Base-by-base conservation (phyloP, 2,113 vertebrate species). In the Peromyscus californicus region DNA sequence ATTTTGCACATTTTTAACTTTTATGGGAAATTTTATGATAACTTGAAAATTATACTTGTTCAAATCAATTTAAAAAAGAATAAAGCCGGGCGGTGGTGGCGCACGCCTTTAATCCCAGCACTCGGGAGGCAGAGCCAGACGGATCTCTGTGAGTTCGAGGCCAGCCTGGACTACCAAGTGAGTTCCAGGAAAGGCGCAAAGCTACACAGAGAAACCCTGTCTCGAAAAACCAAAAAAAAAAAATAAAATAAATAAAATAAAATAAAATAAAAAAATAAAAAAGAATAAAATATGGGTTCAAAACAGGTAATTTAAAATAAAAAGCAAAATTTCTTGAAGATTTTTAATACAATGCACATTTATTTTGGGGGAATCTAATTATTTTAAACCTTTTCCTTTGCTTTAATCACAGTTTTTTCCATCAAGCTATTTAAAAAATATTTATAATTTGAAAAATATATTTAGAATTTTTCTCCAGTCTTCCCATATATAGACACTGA, bases 1-100 rank as follows among this genome's bases (percentile, higher is more conserved):
- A 97, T 97, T 98, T 98, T 97, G 90, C 91, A 97, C 90, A 97
- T 82, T 97, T 83, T 97, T 97, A 90, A 95, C 59, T 97, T 98
- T 97, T 97, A 92, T 96, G 96, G 95, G 82, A 94, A 93, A 89
- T 97, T 97, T 97, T 98, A 95, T 93, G 86, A 94, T 97, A 97
- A 95, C 85, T 96, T 95, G 89, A 97, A 61, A 96, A 97, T 97
- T 97, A 97, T 0, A 96, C 48, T 97, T 95, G 87, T 97, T 97
- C 94, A 90, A 97, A 96, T 93, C 86, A 97, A 94, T 79, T 76
- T 42, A 92, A 22, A 26, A 83, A 39, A 26, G 5, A 83, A 83
- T 61, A 26, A 39, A 61, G n/a, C n/a, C n/a, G n/a, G n/a, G n/a
- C n/a, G n/a, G n/a, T n/a, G n/a, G n/a, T n/a, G n/a, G n/a, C n/a